phyloP scores from a whole-genome alignment of 2,797 vertebrate genomes.

The Enteromius thamalakanensis region DNA sequence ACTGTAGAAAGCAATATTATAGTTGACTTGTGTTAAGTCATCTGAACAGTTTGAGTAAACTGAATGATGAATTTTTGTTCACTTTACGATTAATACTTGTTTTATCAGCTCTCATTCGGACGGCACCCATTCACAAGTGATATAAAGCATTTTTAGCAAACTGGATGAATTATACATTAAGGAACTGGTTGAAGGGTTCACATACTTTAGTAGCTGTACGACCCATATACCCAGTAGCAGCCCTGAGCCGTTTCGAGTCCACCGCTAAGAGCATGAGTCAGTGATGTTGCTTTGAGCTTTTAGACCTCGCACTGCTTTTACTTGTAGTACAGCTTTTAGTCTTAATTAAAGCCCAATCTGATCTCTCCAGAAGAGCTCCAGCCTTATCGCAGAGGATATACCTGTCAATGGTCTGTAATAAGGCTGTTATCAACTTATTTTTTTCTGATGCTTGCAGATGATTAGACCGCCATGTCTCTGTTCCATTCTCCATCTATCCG shows the following conservation, averaged over 20 bases:
- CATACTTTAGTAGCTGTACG: background rate
- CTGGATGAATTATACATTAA: background rate
- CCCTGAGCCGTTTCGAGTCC: background rate
- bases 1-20: background rate
- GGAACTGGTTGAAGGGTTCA: background rate
- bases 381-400: constrained; percentile 15
- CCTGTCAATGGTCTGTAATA: constrained; percentile 21
- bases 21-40: background rate
- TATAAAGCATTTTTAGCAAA: background rate
- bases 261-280: background rate
- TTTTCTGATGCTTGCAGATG: constrained; percentile 5
- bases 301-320: constrained; percentile 17
- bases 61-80: too few species aligned
- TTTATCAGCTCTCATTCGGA: background rate
- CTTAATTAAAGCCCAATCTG: constrained; percentile 26
- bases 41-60: background rate
- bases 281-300: constrained; percentile 21
- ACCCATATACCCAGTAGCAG: background rate
- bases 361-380: constrained; percentile 60
- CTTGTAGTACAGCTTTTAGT: constrained; percentile 35
- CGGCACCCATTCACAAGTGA: background rate
- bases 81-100: background rate
- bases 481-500: background rate
- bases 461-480: background rate
- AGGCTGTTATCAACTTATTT: constrained; percentile 31